Evolutionary conservation across 2,797 vertebrate species (phyloP), one percentile per base, ranked within the genome.

Genomic region (Pterois miles): DNA sequence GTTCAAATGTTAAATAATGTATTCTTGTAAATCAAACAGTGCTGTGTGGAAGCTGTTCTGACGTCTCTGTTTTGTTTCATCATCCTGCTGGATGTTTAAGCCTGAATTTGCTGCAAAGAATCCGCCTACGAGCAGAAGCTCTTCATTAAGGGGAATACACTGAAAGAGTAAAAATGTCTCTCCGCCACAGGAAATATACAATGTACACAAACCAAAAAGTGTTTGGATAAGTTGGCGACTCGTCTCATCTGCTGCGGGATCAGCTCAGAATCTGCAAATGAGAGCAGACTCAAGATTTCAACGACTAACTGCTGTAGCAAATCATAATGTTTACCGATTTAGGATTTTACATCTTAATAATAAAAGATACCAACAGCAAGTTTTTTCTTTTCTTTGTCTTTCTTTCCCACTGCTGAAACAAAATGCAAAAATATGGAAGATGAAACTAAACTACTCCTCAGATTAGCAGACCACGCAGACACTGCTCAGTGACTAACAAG

Each of bases 341-440:
- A 40, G 14, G 13, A 40, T 40, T 40, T 40, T 40, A 16, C 38
- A 40, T 40, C 6, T 40, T 40, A 16, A 40, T n/a, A n/a, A n/a
- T n/a, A 40, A 40, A 40, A 40, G 14, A 40, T 40, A 40, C 40
- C 31, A 33, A 33, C 4, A 16, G 36, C 13, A 3, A 5, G 25
- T 54, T 54, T 50, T 5, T 53, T 7, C 2, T 25, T 1, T 53
- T 53, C 38, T 22, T 50, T 46, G 8, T 18, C 31, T 33, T 57
- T 57, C 18, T 27, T 27, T 63, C 12, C 13, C 22, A 23, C 5
- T 34, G n/a, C 68, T 54, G 50, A 43, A 43, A 18, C 20, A 23
- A 20, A 46, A 74, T 31, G 5, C 25, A 53, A 94, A 92, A 90
- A 16, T 31, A 20, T 6, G 54, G 27, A 29, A 18, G 6, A 27